Evolutionary conservation across 2,888 invertebrate genomes (phyloP).

Genomic region (Cerastis leucographa): DNA sequence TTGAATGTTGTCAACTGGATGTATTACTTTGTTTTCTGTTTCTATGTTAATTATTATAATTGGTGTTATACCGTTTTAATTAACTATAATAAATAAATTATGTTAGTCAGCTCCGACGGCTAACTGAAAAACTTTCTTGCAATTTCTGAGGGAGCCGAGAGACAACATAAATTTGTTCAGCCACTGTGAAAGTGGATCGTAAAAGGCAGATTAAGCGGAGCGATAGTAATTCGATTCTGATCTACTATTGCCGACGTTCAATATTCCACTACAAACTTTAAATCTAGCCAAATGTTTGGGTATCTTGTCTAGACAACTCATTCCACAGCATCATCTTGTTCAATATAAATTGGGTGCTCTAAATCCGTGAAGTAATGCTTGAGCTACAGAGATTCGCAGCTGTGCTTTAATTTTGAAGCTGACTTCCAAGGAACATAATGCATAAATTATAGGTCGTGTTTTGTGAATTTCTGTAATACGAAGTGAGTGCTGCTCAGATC

Average conservation of each 20-base stretch:
- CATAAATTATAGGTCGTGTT: background rate
- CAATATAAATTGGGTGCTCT: slow-evolving; percentile 17
- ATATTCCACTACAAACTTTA: slow-evolving; percentile 11
- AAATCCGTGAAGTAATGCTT: background rate
- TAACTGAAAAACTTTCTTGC: slow-evolving; percentile 40
- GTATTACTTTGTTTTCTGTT: too few species aligned
- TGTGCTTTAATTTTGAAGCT: background rate
- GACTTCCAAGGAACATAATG: background rate
- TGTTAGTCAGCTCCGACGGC: background rate
- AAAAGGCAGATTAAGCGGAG: slow-evolving; percentile 27
- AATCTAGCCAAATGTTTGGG: slow-evolving; percentile 3
- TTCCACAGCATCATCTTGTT: slow-evolving; percentile 1
- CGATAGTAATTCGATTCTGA: slow-evolving; percentile 27
- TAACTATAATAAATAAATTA: too few species aligned
- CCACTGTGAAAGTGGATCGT: slow-evolving; percentile 38
- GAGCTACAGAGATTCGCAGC: background rate
- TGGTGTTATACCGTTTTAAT: too few species aligned
- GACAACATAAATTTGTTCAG: slow-evolving; percentile 20
- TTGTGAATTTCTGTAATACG: background rate
- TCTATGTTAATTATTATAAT: too few species aligned
- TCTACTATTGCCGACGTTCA: background rate
- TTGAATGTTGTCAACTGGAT: too few species aligned
- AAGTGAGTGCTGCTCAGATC: background rate
- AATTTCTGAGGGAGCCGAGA: slow-evolving; percentile 15
- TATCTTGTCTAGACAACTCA: background rate